Conservation (phyloP, 2,888 invertebrate species). For the Agrotis puta region DNA sequence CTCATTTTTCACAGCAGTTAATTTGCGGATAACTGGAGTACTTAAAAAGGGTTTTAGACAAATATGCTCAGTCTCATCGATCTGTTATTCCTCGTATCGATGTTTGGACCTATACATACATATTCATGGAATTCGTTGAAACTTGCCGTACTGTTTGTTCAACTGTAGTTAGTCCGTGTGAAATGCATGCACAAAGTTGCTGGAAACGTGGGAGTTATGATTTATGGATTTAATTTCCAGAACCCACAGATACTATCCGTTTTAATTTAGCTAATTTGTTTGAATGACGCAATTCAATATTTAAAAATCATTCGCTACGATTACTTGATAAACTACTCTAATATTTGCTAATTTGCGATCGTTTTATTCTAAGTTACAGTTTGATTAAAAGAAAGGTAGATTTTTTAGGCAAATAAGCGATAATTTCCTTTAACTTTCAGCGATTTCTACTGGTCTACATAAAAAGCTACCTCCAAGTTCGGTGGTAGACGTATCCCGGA, state of each 20-base stretch:
- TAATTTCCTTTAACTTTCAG: constrained; percentile 8
- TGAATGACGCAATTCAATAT: constrained; percentile 45
- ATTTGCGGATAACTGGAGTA: constrained; percentile 56
- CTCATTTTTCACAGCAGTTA: constrained; percentile 59
- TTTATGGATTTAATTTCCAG: constrained; percentile 69
- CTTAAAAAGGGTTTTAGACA: constrained; percentile 4
- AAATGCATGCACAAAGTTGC: constrained; percentile 58
- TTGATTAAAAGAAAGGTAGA: neutral
- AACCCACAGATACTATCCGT: constrained; percentile 54
- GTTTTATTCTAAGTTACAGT: neutral
- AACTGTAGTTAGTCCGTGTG: constrained; percentile 66
- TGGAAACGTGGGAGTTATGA: constrained; percentile 71
- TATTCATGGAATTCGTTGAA: constrained; percentile 56
- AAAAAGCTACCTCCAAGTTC: constrained; percentile 24
- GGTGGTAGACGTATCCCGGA: constrained; percentile 17
- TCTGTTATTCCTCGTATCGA: constrained; percentile 11
- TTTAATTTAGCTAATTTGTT: constrained; percentile 50
- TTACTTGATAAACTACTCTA: neutral
- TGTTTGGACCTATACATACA: constrained; percentile 38
- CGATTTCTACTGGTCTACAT: constrained; percentile 9
- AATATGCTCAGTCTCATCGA: constrained; percentile 3
- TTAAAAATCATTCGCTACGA: constrained; percentile 2
- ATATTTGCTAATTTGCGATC: constrained; percentile 10
- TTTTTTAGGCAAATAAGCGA: constrained; percentile 19
- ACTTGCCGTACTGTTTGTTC: constrained; percentile 58